These are phyloP conservation scores for Prunella fulvescens DNA, from an alignment of 2,113 vertebrate genomes.

Conservation along the genomic window DNA sequence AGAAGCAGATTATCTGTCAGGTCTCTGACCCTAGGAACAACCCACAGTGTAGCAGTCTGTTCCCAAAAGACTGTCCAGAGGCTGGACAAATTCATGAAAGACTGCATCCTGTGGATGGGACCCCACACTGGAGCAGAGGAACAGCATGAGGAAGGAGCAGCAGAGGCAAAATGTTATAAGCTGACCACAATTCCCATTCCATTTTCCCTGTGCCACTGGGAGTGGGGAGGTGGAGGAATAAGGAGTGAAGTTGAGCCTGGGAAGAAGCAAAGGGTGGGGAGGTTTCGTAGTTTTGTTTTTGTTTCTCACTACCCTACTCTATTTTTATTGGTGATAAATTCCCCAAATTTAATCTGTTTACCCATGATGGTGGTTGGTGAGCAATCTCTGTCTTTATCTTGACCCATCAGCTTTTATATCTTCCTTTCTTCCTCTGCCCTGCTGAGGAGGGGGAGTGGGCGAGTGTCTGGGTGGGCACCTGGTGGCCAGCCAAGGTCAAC, in stretches of 20 bases:
- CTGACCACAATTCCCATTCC: not conserved
- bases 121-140: not conserved
- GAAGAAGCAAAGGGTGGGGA: not conserved
- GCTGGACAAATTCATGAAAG: not conserved
- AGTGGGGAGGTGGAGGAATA: not conserved
- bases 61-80: not conserved
- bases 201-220: rapidly evolving
- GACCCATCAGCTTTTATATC: not conserved
- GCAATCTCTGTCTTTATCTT: not conserved
- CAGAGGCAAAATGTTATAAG: not conserved
- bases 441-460: not conserved
- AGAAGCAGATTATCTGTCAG: not conserved
- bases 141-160: rapidly evolving
- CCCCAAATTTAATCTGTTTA: not conserved
- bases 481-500: not conserved
- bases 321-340: not conserved
- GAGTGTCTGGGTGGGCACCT: not conserved
- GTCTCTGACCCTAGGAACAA: not conserved
- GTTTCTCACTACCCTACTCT: not conserved
- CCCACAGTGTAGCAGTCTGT: not conserved
- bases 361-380: not conserved
- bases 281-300: not conserved
- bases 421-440: not conserved
- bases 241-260: not conserved
- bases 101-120: not conserved